Conservation (phyloP, 2,888 invertebrate genomes). For the Incurvaria masculella region DNA sequence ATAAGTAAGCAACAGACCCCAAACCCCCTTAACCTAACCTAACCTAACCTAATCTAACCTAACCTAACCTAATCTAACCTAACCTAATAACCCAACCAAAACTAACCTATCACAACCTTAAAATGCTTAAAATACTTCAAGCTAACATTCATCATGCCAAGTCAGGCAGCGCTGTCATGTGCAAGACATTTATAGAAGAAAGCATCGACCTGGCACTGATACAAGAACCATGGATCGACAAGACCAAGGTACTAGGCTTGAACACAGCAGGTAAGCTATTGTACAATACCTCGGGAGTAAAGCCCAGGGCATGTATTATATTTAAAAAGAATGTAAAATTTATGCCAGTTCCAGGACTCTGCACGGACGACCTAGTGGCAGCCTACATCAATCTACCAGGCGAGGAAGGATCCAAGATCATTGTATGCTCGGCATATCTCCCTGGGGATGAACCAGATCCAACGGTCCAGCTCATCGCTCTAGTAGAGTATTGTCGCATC, state of each 20-base stretch:
- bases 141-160: not conserved
- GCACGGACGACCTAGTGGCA: not conserved
- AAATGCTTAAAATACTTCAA: not conserved
- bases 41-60: too few relatives aligned
- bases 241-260: too few relatives aligned
- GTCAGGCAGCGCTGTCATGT: not conserved
- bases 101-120: not conserved
- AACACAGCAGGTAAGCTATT: too few relatives aligned
- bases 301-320: not conserved
- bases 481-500: too few relatives aligned
- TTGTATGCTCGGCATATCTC: slow-evolving; percentile 1
- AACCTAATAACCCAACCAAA: not conserved
- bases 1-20: too few relatives aligned
- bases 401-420: not conserved
- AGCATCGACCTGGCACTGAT: not conserved
- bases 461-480: too few relatives aligned
- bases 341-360: not conserved
- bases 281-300: not conserved
- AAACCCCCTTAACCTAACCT: too few relatives aligned
- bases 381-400: not conserved
- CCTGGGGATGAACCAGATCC: not conserved
- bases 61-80: too few relatives aligned
- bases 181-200: not conserved
- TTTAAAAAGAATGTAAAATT: not conserved
- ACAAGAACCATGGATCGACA: too few relatives aligned